Evolutionary conservation across 2,888 invertebrate genomes (phyloP).

Genomic region (Melanostoma mellinum): DNA sequence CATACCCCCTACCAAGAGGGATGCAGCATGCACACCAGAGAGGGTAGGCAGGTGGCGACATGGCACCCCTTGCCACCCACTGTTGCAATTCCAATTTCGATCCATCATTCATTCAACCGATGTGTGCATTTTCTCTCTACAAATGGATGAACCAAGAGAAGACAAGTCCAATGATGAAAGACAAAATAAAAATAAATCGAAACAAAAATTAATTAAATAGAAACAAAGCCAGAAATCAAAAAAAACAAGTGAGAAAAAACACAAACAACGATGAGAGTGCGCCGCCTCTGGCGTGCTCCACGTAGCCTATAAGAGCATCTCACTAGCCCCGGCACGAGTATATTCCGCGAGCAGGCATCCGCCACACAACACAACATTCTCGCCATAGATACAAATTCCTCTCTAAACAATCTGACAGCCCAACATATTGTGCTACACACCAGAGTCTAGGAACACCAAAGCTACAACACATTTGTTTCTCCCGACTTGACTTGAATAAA

Average conservation of each 20-base stretch:
- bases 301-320: conserved; percentile 71
- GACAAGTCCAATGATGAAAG: conserved; percentile 40
- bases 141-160: neutral
- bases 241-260: conserved; percentile 21
- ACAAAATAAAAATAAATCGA: conserved; percentile 64
- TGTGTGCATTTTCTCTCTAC: conserved; percentile 42
- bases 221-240: conserved; percentile 51
- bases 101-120: conserved; percentile 56
- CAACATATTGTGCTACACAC: conserved; percentile 47
- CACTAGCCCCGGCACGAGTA: conserved; percentile 53
- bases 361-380: conserved; percentile 49
- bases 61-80: conserved; percentile 12
- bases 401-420: conserved; percentile 59
- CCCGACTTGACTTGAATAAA: conserved; percentile 51
- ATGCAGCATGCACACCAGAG: conserved; percentile 8
- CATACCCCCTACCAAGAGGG: conserved; percentile 38
- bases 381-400: conserved; percentile 49
- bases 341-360: conserved; percentile 64
- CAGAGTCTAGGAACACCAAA: conserved; percentile 5
- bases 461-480: conserved; percentile 15
- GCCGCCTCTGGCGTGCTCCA: conserved; percentile 39
- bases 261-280: conserved; percentile 29
- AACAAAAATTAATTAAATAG: conserved; percentile 68
- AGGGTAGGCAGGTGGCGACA: neutral
- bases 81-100: conserved; percentile 57